phyloP scores from a whole-genome alignment of 2,797 vertebrate genomes.

The Fringilla coelebs region DNA sequence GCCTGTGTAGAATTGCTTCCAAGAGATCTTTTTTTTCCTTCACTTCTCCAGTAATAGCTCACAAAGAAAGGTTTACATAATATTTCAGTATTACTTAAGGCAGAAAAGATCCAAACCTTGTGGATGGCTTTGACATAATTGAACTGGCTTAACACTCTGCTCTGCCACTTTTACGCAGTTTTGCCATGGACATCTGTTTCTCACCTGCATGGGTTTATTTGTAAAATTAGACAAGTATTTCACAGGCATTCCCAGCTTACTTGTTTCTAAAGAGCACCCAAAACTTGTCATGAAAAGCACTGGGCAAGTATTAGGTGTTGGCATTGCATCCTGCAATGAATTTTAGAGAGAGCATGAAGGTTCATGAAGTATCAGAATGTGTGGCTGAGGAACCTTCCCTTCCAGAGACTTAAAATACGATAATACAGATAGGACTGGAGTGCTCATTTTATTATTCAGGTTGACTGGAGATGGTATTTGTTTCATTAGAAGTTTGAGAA shows the following conservation, averaged over 20 bases:
- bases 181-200: not conserved
- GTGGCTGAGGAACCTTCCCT: constrained; percentile 54
- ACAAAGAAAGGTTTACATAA: constrained; percentile 42
- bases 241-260: not conserved
- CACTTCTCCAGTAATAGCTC: constrained; percentile 17
- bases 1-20: not conserved
- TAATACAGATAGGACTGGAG: constrained; percentile 67
- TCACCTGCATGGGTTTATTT: not conserved
- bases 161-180: not conserved
- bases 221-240: constrained; percentile 24
- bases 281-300: not conserved
- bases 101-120: constrained; percentile 14
- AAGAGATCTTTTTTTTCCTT: not conserved
- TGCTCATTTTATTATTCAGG: constrained; percentile 63
- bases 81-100: constrained; percentile 41
- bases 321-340: not conserved
- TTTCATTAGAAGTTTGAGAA: constrained; percentile 59
- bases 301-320: not conserved
- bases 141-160: not conserved
- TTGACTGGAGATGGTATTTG: constrained; percentile 64
- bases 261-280: not conserved
- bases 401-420: constrained; percentile 67
- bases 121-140: constrained; percentile 21
- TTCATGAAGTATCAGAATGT: constrained; percentile 48
- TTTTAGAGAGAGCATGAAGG: constrained; percentile 30